Conservation (phyloP, 2,888 invertebrate genomes). For the Drosophila tanythrix region DNA sequence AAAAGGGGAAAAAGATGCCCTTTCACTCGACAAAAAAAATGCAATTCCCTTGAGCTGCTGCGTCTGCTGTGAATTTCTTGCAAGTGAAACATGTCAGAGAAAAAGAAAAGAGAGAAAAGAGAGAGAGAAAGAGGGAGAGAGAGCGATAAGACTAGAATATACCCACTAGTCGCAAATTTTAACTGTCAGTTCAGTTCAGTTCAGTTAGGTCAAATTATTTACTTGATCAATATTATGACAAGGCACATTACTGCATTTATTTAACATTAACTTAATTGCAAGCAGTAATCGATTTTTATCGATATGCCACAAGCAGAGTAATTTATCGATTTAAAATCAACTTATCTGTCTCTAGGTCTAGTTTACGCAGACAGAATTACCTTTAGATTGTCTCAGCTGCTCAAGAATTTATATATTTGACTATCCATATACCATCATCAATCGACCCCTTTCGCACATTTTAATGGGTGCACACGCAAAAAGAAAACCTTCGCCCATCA, state of each 20-base stretch:
- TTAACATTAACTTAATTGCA: neutral
- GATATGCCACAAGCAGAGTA: neutral
- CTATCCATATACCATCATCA: neutral
- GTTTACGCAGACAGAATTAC: neutral
- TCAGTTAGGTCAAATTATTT: neutral
- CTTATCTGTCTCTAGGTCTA: neutral
- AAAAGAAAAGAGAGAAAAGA: too few species aligned
- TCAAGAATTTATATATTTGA: neutral
- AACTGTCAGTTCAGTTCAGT: neutral
- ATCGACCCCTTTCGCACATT: neutral
- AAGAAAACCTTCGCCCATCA: conserved; percentile 12
- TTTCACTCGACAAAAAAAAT: conserved; percentile 39
- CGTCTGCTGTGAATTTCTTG: conserved; percentile 4
- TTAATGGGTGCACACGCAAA: neutral
- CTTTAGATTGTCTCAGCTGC: neutral
- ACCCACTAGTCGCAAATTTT: neutral
- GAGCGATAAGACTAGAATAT: neutral
- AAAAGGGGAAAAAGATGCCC: conserved; percentile 13
- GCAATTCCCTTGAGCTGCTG: conserved; percentile 36
- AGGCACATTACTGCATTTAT: neutral
- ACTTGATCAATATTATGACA: neutral
- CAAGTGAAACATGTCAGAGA: neutral
- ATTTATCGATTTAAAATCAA: neutral
- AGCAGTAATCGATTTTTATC: neutral
- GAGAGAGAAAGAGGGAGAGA: neutral